phyloP scores from a whole-genome alignment of 2,797 vertebrate species.

The Tarsius wallacei region DNA sequence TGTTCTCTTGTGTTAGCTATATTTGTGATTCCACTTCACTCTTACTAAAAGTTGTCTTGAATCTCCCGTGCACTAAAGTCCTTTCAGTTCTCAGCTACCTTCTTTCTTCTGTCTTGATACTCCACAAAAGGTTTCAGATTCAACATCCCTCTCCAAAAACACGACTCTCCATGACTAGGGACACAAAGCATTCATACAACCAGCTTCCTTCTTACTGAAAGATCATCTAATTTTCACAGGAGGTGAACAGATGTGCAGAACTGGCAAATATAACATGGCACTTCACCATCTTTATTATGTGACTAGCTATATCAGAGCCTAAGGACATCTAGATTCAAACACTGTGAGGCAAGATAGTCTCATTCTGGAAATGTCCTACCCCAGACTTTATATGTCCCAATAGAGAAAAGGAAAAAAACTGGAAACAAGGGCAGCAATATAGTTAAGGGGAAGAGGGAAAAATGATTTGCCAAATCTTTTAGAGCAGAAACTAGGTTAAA shows the following conservation, averaged over 20 bases:
- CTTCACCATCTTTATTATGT: not conserved
- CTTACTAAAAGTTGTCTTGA: not conserved
- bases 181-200: not conserved
- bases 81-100: not conserved
- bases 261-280: not conserved
- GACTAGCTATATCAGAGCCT: not conserved
- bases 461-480: not conserved
- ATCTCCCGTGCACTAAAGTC: not conserved
- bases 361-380: not conserved
- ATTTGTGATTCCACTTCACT: not conserved
- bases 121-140: not conserved
- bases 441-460: not conserved
- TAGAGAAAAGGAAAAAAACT: not conserved
- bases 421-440: not conserved
- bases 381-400: not conserved
- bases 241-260: not conserved
- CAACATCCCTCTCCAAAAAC: not conserved
- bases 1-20: not conserved
- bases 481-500: not conserved
- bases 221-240: not conserved
- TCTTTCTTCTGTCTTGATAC: not conserved
- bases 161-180: not conserved
- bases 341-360: not conserved
- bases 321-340: not conserved
- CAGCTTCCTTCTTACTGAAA: not conserved